Conservation (phyloP, 2,888 invertebrate species). For the Drosophila tripunctata region DNA sequence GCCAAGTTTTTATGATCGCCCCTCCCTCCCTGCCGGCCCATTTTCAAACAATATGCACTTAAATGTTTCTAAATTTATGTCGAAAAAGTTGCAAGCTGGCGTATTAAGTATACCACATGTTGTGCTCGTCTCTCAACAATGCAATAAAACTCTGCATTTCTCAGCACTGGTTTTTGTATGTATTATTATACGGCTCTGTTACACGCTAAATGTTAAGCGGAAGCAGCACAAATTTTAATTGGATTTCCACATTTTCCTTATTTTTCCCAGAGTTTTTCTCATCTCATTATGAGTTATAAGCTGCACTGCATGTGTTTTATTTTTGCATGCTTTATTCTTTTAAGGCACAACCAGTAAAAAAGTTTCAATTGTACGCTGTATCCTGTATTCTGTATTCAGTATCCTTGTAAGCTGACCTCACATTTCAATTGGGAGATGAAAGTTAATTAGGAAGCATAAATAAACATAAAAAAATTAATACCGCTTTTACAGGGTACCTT, state of each 20-base stretch:
- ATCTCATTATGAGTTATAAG: slow-evolving; percentile 65
- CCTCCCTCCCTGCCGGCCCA: no score
- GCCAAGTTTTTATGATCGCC: slow-evolving; percentile 42
- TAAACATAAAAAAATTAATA: neutral
- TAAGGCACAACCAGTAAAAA: neutral
- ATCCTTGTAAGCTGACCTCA: neutral
- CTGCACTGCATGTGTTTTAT: slow-evolving; percentile 27
- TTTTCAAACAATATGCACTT: slow-evolving; percentile 37
- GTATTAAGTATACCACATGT: slow-evolving; percentile 68
- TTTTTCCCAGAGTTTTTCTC: slow-evolving; percentile 9
- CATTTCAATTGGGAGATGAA: neutral
- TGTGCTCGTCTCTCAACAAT: slow-evolving; percentile 33
- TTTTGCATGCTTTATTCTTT: slow-evolving; percentile 43
- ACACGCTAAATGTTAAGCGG: slow-evolving; percentile 46
- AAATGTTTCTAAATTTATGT: slow-evolving; percentile 43
- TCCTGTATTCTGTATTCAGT: slow-evolving; percentile 2
- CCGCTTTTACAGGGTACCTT: neutral
- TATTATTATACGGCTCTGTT: slow-evolving; percentile 24
- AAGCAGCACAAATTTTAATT: slow-evolving; percentile 71
- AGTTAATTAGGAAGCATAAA: neutral
- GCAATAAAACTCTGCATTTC: slow-evolving; percentile 44
- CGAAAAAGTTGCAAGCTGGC: slow-evolving; percentile 34
- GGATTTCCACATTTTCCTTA: slow-evolving; percentile 53
- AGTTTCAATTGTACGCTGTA: slow-evolving; percentile 20
- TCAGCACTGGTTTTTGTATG: slow-evolving; percentile 4